Conservation (phyloP, 2,113 vertebrate genomes). For the Cisticola juncidis region DNA sequence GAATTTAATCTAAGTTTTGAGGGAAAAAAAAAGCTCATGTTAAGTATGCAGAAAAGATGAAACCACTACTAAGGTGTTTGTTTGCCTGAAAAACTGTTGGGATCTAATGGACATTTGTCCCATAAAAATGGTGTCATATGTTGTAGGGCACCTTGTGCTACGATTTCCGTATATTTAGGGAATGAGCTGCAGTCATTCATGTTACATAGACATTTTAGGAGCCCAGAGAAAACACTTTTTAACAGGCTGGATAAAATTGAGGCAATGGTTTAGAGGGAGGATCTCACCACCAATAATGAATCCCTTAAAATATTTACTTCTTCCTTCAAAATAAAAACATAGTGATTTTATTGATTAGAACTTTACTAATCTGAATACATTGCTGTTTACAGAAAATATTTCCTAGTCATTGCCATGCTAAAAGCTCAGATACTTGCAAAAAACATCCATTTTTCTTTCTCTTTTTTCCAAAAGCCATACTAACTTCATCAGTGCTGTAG, state of each 20-base stretch:
- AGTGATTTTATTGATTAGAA: not conserved
- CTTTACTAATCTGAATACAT: not conserved
- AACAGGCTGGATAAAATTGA: not conserved
- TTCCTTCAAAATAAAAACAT: not conserved
- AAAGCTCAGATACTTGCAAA: not conserved
- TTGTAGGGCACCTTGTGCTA: not conserved
- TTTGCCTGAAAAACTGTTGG: not conserved
- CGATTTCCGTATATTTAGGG: accelerated
- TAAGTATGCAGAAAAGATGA: not conserved
- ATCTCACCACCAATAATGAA: not conserved
- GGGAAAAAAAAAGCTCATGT: not conserved
- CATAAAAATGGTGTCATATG: accelerated
- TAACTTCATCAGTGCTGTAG: not conserved
- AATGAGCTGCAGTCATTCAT: not conserved
- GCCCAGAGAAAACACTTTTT: not conserved
- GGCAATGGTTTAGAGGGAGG: not conserved
- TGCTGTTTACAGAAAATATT: not conserved
- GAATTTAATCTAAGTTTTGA: not conserved
- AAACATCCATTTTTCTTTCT: not conserved
- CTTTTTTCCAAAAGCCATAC: not conserved
- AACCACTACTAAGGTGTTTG: not conserved
- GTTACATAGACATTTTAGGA: not conserved
- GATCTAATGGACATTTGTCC: not conserved
- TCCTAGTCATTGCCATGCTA: not conserved
- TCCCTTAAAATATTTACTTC: not conserved